Base-by-base conservation (phyloP, 2,113 vertebrate genomes). In the Saguinus midas region DNA sequence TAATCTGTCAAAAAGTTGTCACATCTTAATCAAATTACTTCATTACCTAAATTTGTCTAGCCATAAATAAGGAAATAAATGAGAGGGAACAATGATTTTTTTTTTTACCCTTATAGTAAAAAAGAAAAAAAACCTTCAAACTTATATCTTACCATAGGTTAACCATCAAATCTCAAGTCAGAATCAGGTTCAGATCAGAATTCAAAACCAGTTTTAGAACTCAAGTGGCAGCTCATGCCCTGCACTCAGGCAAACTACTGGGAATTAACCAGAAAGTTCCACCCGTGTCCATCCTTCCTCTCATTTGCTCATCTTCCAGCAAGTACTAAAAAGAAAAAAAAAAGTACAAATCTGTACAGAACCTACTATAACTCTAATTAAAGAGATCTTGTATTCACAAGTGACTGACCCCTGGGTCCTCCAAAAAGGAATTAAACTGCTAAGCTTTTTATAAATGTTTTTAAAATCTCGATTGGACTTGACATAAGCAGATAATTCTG, bases 31-130 rank as follows among this genome's bases (percentile, higher is more conserved):
- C 32, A 72, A 88, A 90, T 92, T 91, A 87, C 18, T 29, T 87
- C 52, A 45, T 35, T 91, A 80, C 13, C 37, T 95, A 64, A 75
- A 87, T 55, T 95, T 43, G 48, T 95, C 45, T 80, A 57, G 50
- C 76, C 52, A 87, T 55, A 29, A 12, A 80, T 92, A 93, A 83
- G 66, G 12, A 98, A 97, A 91, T 64, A 87, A 90, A 81, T 90
- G 35, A 90, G 87, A 92, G 76, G 50, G 83, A 82, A 27, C 29
- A 80, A 76, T 52, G 52, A 52, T 52, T 52, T 52, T 17, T 93
- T 82, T 86, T 95, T 84, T 94, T 13, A 70, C 57, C 17, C 32
- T 81, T 70, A 73, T 1, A 18, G 1, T 70, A 27, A 81, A 92
- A 76, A 78, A 87, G 76, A 94, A 48, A 92, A 55, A 66, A 10